Conservation (phyloP, 2,797 vertebrate species). For the Mionectes olivaceus region DNA sequence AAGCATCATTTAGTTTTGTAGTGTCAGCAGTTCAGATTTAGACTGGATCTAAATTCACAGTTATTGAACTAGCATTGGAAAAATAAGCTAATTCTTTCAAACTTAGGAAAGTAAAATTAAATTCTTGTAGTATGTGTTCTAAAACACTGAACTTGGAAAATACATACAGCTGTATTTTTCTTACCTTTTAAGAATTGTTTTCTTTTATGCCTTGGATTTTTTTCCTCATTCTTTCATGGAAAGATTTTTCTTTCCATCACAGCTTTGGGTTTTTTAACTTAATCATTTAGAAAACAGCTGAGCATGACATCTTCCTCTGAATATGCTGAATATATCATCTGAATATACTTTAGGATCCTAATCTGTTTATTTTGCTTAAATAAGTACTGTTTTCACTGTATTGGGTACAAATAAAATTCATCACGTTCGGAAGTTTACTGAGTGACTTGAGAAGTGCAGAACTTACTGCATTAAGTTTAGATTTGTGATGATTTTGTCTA, state of each 20-base stretch:
- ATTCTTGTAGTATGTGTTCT: neutral
- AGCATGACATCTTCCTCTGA: neutral
- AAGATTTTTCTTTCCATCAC: neutral
- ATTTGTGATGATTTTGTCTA: neutral
- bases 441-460: neutral
- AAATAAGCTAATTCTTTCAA: neutral
- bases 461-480: neutral
- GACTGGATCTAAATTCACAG: neutral
- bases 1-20: neutral
- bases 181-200: neutral
- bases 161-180: neutral
- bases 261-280: neutral
- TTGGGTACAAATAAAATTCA: constrained; percentile 11
- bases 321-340: neutral
- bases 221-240: neutral
- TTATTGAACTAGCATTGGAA: neutral
- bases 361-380: constrained; percentile 49
- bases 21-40: neutral
- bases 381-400: neutral
- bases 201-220: neutral
- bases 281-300: constrained; percentile 26
- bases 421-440: neutral
- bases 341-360: neutral
- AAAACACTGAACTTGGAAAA: neutral
- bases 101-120: neutral